Evolutionary conservation across 23 tunicate genomes (phyloP).

Genomic region (Halocynthia roretzi): DNA sequence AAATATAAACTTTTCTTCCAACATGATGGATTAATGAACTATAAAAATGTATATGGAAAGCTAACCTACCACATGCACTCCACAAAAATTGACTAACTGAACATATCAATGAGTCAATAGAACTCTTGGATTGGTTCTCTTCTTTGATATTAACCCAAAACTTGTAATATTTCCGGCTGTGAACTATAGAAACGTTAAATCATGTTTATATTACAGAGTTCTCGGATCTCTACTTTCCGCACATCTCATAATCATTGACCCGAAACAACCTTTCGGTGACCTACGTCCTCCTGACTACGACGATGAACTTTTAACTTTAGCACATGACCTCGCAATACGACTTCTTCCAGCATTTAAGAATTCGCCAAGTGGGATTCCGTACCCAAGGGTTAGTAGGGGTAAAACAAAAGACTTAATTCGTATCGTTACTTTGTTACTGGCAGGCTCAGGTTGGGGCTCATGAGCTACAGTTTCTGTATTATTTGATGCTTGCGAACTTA

Average conservation of each 20-base stretch:
- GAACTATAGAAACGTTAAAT: background rate
- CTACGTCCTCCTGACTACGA: slow-evolving; percentile 64
- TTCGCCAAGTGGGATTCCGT: slow-evolving; percentile 76
- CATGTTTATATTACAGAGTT: slow-evolving; percentile 34
- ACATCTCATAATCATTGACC: slow-evolving; percentile 73
- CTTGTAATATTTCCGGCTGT: no score
- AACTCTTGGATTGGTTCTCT: background rate
- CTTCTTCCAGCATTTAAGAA: slow-evolving; percentile 80
- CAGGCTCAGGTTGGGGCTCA: background rate
- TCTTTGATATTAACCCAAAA: no score
- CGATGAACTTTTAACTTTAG: slow-evolving; percentile 52
- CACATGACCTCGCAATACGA: slow-evolving; percentile 89
- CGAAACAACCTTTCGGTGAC: slow-evolving; percentile 75
- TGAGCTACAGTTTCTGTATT: background rate
- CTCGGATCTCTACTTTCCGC: slow-evolving; percentile 85
- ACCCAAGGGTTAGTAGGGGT: slow-evolving; percentile 54
- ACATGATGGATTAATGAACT: background rate
- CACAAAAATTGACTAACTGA: background rate
- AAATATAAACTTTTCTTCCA: background rate
- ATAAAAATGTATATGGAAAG: background rate
- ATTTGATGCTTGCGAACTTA: background rate
- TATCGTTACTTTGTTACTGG: background rate
- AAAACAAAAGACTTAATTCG: background rate
- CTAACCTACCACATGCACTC: no score
- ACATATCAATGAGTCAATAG: background rate